phyloP scores from a whole-genome alignment of 2,888 invertebrate species.

The Drosophila picticornis region DNA sequence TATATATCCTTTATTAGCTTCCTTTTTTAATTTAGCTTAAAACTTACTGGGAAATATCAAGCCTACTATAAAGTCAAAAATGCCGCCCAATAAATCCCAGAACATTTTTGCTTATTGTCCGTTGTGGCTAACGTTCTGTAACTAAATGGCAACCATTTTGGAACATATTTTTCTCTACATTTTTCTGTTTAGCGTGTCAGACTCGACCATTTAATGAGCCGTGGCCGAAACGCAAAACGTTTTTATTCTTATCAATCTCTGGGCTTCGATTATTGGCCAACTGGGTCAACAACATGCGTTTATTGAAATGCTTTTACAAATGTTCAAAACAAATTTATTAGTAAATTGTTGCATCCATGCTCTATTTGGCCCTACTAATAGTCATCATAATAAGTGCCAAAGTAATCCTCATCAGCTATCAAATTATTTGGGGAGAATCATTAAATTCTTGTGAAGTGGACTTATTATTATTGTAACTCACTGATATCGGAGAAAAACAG shows the following conservation, averaged over 20 bases:
- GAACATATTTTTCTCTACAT: not conserved
- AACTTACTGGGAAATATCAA: constrained; percentile 77
- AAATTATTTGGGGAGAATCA: not conserved
- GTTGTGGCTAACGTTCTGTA: constrained; percentile 56
- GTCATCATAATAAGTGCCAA: constrained; percentile 43
- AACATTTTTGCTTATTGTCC: constrained; percentile 60
- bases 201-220: constrained; percentile 65
- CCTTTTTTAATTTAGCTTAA: not conserved
- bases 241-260: constrained; percentile 15
- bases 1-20: not conserved
- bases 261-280: constrained; percentile 27
- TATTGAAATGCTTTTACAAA: constrained; percentile 45
- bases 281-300: constrained; percentile 33
- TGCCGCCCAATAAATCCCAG: constrained; percentile 74
- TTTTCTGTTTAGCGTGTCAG: not conserved
- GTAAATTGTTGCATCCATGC: constrained; percentile 31
- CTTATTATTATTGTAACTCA: constrained; percentile 16
- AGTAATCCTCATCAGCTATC: constrained; percentile 59
- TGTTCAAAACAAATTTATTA: constrained; percentile 44
- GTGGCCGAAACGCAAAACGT: constrained; percentile 35
- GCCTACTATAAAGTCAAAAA: constrained; percentile 71
- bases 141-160: constrained; percentile 40
- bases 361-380: constrained; percentile 20
- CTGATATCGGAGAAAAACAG: constrained; percentile 61
- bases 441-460: not conserved